Base-by-base conservation (phyloP, 2,113 vertebrate species). In the Psilopsiagon aymara region DNA sequence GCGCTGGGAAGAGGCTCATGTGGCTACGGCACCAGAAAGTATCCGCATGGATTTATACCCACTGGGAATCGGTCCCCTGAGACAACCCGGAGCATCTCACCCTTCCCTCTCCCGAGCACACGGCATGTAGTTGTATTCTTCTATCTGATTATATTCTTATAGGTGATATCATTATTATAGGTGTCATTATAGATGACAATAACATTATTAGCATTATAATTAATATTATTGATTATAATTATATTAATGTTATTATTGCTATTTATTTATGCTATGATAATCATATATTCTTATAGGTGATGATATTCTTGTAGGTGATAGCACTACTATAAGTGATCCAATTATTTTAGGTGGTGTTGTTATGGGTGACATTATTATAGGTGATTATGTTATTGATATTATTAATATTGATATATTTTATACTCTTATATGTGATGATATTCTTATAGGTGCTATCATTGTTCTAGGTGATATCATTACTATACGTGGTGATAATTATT, bases 1-100 rank as follows among this genome's bases (percentile, higher is more conserved):
- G 10, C 85, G 2, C 0, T 3, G 69, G 89, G 17, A 23, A 3
- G 11, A 6, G 0, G 2, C 13, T 18, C 0, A 3, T 0, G 1
- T 6, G 55, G 44, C 46, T 16, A 0, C n/a, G 2, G 0, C 35
- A 1, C 14, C 15, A 4, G 4, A 9, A 39, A 28, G 2, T 2
- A 4, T 2, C 53, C 4, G 2, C 7, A 3, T 0, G 0, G 37
- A 4, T 77, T 66, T 28, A 18, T 24, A 4, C 19, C 23, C 6
- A 1, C 15, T 0, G 18, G 27, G 67, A 68, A 69, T 0, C 10
- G 2, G 2, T 35, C n/a, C 68, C 69, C 18, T 3, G 46, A 46
- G 35, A 11, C 47, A 16, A 2, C 2, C 20, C 6, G 0, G 6
- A 2, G 9, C 10, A 6, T 3, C 70, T 59, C 64, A 12, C 1